A percentile compares a stretch with the other conserved stretches of the same genome.
phyloP scores from a whole-genome alignment of 2,797 vertebrate species.

The Rhodeus uyekii region DNA sequence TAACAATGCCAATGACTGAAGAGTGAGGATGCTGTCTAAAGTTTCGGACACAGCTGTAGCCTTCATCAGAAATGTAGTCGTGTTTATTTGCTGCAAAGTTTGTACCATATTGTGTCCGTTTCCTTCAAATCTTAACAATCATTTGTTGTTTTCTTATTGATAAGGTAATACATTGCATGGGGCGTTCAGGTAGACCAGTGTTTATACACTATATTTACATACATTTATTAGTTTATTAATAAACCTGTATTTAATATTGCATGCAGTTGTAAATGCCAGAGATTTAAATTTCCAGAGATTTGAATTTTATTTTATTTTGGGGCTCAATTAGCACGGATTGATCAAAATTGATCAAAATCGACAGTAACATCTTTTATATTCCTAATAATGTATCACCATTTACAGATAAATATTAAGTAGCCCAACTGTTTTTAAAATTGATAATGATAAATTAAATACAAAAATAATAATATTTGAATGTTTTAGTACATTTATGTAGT shows the following conservation, averaged over 20 bases:
- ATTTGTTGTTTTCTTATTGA: neutral
- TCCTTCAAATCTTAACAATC: neutral
- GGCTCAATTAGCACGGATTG: too few species aligned
- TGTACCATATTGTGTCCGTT: neutral
- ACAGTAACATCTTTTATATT: too few species aligned
- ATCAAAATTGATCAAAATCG: too few species aligned
- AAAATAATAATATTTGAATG: too few species aligned
- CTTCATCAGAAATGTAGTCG: neutral
- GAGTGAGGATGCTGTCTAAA: neutral
- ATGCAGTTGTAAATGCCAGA: neutral
- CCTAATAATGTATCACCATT: too few species aligned
- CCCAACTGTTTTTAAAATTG: too few species aligned
- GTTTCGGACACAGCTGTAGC: neutral
- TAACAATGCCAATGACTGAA: too few species aligned
- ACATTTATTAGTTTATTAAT: neutral
- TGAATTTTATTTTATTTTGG: neutral
- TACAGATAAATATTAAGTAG: too few species aligned
- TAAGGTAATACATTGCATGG: neutral
- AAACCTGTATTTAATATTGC: neutral
- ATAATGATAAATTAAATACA: too few species aligned
- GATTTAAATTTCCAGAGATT: neutral
- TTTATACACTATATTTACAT: neutral
- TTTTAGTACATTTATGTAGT: neutral
- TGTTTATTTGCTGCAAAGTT: neutral
- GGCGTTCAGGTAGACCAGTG: neutral